Conservation (phyloP, 2,113 vertebrate genomes). For the Genyomyrus donnyi region DNA sequence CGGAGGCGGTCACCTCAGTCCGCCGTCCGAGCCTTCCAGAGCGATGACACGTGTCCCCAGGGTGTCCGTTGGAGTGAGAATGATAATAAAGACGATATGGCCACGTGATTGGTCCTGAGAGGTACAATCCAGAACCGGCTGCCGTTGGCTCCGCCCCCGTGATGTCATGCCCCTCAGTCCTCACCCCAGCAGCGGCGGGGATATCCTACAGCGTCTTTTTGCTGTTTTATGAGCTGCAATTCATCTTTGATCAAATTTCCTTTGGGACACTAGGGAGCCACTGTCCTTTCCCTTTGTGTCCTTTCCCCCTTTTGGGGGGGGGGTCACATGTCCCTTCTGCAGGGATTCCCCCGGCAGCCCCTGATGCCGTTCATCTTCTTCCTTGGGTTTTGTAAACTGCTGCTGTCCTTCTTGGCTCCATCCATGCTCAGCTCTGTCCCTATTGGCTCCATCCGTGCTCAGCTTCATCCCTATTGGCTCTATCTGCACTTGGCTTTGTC, state of each 20-base stretch:
- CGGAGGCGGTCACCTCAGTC: slow-evolving; percentile 8
- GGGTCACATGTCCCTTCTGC: neutral
- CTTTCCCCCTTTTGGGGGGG: neutral
- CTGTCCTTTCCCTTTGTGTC: neutral
- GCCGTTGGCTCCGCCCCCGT: neutral
- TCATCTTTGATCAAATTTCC: neutral
- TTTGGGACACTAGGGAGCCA: neutral
- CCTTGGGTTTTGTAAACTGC: neutral
- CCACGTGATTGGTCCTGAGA: neutral
- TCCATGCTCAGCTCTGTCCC: neutral
- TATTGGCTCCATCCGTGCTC: neutral
- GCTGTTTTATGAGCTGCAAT: neutral
- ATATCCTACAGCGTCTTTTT: neutral
- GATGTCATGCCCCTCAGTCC: neutral
- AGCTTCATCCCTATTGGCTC: neutral
- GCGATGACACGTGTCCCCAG: slow-evolving; percentile 11
- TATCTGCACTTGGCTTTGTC: neutral
- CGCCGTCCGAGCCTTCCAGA: neutral
- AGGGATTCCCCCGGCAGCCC: neutral
- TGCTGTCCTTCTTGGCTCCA: neutral
- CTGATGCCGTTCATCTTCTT: neutral
- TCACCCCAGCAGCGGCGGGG: neutral
- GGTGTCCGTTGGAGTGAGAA: neutral
- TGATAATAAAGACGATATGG: neutral
- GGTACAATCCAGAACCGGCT: neutral